Evolutionary conservation across 2,113 vertebrate genomes (phyloP).

Genomic region (Columba livia): DNA sequence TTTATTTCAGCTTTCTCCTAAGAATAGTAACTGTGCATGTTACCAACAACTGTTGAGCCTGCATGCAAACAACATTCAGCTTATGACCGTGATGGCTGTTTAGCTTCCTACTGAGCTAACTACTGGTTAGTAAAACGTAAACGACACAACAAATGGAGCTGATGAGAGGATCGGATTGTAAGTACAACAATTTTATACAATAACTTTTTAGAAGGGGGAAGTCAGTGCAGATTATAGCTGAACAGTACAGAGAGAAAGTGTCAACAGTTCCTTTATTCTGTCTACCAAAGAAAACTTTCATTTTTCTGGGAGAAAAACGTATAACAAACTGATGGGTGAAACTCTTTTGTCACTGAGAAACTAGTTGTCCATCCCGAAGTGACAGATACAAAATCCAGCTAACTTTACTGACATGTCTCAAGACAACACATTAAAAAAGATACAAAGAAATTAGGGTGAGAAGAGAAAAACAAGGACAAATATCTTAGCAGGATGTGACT

Average conservation of each 20-base stretch:
- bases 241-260: neutral
- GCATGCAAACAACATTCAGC: neutral
- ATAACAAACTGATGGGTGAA: neutral
- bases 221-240: neutral
- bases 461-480: neutral
- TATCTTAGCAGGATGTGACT: neutral
- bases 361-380: neutral
- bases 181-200: neutral
- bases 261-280: neutral
- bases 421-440: neutral
- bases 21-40: neutral
- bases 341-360: neutral
- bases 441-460: neutral
- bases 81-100: neutral
- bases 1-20: neutral
- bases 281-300: neutral
- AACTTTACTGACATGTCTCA: neutral
- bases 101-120: slow-evolving; percentile 21
- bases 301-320: neutral
- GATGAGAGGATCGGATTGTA: neutral
- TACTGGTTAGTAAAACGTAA: slow-evolving; percentile 27
- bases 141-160: neutral
- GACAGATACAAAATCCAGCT: neutral
- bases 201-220: neutral
- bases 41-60: neutral